Conservation (phyloP, 2,113 vertebrate species). For the Gnathonemus echidnorhynchus region DNA sequence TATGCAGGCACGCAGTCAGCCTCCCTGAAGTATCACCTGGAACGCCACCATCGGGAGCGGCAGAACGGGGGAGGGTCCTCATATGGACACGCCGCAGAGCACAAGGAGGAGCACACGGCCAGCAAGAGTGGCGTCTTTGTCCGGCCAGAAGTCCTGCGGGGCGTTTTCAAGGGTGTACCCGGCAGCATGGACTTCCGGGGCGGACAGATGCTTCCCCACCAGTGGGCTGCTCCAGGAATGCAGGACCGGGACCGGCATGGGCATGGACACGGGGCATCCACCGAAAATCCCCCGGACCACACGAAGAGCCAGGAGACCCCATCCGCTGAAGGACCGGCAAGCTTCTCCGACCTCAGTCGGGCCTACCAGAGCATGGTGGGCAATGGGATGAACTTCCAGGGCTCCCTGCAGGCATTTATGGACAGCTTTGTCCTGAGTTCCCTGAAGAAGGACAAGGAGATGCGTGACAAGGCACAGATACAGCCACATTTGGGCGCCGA, state of each 20-base stretch:
- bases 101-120: conserved; percentile 76
- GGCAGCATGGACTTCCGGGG: conserved; percentile 80
- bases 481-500: conserved; percentile 59
- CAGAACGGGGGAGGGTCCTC: conserved; percentile 82
- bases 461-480: conserved; percentile 65
- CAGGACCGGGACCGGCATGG: conserved; percentile 70
- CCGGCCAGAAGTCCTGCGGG: conserved; percentile 85
- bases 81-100: conserved; percentile 72
- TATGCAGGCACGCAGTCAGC: conserved; percentile 97
- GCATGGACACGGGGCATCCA: conserved; percentile 41
- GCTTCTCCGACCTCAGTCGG: conserved; percentile 84
- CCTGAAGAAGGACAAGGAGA: conserved; percentile 85
- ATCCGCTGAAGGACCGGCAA: conserved; percentile 67
- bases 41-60: conserved; percentile 88
- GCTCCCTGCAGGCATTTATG: conserved; percentile 95
- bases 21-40: conserved; percentile 94
- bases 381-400: conserved; percentile 92
- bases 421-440: conserved; percentile 90
- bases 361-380: conserved; percentile 87
- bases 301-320: conserved; percentile 71
- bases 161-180: conserved; percentile 85
- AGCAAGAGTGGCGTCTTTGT: conserved; percentile 76
- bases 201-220: conserved; percentile 74
- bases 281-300: conserved; percentile 64
- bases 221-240: conserved; percentile 76